Conservation (phyloP, 2,797 vertebrate species). For the Diplodus sargus region DNA sequence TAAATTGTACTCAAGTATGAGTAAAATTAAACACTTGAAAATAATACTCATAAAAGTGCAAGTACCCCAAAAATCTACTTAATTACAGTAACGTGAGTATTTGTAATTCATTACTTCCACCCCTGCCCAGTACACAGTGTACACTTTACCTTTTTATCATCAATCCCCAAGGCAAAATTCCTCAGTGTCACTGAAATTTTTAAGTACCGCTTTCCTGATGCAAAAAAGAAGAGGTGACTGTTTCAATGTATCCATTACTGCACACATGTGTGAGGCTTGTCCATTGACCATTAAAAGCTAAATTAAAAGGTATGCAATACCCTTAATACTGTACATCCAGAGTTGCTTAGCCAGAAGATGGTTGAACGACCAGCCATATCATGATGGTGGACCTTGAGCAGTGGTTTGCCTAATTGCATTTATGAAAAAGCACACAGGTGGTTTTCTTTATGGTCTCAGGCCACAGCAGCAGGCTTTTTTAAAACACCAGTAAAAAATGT, state of each 20-base stretch:
- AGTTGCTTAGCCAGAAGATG: slow-evolving; percentile 34
- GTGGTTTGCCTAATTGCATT: slow-evolving; percentile 58
- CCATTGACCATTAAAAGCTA: slow-evolving; percentile 12
- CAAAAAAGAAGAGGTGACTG: slow-evolving; percentile 14
- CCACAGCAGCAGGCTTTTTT: slow-evolving; percentile 57
- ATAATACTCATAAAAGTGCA: too few species aligned
- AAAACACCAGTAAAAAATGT: slow-evolving; percentile 76
- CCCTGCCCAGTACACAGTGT: background rate
- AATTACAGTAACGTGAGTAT: too few species aligned
- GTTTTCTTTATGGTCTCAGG: slow-evolving; percentile 57
- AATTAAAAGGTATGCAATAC: slow-evolving; percentile 26
- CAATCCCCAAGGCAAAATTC: background rate
- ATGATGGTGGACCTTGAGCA: slow-evolving; percentile 49
- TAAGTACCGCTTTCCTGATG: background rate
- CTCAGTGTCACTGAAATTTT: background rate
- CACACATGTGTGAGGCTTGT: background rate
- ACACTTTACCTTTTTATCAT: background rate
- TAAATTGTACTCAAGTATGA: too few species aligned
- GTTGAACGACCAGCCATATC: slow-evolving; percentile 25
- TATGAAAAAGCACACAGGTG: slow-evolving; percentile 59
- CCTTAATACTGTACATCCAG: slow-evolving; percentile 38
- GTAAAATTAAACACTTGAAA: too few species aligned
- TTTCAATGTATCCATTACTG: background rate
- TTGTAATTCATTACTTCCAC: too few species aligned
- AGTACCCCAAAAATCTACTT: too few species aligned